Conservation (phyloP, 1,140 invertebrate genomes). For the Drosophila simulans region DNA sequence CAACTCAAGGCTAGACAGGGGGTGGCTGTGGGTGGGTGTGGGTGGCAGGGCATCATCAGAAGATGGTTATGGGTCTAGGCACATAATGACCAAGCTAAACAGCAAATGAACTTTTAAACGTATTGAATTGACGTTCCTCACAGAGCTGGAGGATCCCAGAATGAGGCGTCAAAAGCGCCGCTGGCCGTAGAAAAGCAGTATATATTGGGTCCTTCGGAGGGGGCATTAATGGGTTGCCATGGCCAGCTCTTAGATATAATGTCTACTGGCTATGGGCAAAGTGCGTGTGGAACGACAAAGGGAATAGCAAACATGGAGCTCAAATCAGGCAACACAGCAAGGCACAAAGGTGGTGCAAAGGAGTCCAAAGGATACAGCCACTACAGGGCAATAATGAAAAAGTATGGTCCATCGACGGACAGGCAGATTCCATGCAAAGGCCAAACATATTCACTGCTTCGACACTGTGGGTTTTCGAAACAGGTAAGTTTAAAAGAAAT, state of each 20-base stretch:
- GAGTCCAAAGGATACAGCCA: background rate
- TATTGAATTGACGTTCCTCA: conserved; percentile 72
- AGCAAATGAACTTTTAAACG: conserved; percentile 82
- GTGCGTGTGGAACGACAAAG: conserved; percentile 3
- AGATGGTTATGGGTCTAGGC: conserved; percentile 66
- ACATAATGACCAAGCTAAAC: conserved; percentile 80
- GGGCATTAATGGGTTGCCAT: conserved; percentile 37
- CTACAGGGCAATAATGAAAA: background rate
- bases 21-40: background rate
- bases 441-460: background rate
- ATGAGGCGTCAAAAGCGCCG: conserved; percentile 53
- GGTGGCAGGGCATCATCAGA: conserved; percentile 5
- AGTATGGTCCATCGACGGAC: background rate
- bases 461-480: background rate
- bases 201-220: background rate
- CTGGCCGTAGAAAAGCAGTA: conserved; percentile 1
- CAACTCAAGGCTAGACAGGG: conserved; percentile 21
- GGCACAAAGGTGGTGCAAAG: background rate
- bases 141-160: conserved; percentile 3
- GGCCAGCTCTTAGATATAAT: conserved; percentile 21
- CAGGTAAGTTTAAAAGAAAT: no score
- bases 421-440: background rate
- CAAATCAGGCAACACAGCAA: no score
- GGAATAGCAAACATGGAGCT: conserved; percentile 14
- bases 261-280: conserved; percentile 11